Conservation (phyloP, 2,113 vertebrate genomes). For the Sturnus vulgaris region DNA sequence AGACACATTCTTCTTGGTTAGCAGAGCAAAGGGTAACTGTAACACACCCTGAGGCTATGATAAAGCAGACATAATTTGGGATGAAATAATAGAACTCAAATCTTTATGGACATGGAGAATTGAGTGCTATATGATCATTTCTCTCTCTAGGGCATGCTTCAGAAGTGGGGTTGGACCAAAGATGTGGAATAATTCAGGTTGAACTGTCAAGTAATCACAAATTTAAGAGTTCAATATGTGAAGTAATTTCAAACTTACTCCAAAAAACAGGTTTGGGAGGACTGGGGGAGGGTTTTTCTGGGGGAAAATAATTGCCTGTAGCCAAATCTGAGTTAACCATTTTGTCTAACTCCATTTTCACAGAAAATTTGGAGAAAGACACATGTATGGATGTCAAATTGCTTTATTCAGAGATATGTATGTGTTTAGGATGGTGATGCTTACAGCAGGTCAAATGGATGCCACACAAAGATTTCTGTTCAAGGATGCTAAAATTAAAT, state of each 20-base stretch:
- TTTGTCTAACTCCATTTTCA: neutral
- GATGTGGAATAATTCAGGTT: neutral
- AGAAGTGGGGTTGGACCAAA: neutral
- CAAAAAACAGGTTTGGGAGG: neutral
- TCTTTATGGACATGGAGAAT: neutral
- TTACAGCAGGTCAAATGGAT: neutral
- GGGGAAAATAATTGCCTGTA: neutral
- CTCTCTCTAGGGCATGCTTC: neutral
- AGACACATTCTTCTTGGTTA: neutral
- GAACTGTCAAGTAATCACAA: neutral
- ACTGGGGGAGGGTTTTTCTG: fast-evolving
- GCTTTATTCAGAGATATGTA: neutral
- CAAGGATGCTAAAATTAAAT: neutral
- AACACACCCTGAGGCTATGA: neutral
- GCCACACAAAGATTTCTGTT: neutral
- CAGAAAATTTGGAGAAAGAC: neutral
- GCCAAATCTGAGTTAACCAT: neutral
- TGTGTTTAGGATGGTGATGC: neutral
- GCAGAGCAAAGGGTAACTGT: neutral
- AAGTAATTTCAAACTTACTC: neutral
- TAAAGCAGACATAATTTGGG: neutral
- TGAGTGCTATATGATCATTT: neutral
- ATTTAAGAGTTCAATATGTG: neutral
- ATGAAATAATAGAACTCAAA: neutral
- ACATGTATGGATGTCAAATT: neutral